A percentile compares a stretch with the other conserved stretches of the same genome.
These are phyloP conservation scores for Gavia stellata DNA, from an alignment of 2,113 vertebrate genomes.

Conservation along the genomic window DNA sequence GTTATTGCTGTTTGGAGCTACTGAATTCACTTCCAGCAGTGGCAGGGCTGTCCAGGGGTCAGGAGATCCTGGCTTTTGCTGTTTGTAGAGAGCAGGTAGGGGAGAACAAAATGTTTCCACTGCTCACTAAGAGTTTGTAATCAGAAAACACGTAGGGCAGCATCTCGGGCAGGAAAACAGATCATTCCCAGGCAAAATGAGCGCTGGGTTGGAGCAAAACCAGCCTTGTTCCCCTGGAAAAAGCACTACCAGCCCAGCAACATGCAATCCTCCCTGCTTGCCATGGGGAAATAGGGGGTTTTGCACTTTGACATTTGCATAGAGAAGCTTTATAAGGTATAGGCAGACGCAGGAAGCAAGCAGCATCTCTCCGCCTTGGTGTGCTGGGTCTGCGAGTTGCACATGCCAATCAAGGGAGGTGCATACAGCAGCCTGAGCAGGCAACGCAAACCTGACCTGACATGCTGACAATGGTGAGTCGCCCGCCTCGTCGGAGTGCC, in stretches of 20 bases:
- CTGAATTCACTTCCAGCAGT: not conserved
- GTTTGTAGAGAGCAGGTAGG: not conserved
- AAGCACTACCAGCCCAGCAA: not conserved
- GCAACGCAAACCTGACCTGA: conserved; percentile 24
- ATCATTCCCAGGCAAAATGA: not conserved
- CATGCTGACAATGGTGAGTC: conserved; percentile 6
- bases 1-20: not conserved
- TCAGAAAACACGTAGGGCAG: not conserved
- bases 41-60: not conserved
- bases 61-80: not conserved
- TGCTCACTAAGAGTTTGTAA: not conserved
- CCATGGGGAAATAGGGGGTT: not conserved
- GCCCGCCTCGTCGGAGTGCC: not conserved
- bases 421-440: not conserved
- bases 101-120: not conserved
- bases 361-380: not conserved
- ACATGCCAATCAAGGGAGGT: not conserved
- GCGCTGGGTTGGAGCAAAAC: not conserved
- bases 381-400: not conserved
- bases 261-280: not conserved
- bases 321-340: not conserved
- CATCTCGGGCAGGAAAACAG: not conserved
- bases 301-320: not conserved
- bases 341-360: not conserved
- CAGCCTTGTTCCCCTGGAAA: not conserved